Percentiles rank a stretch among this genome's conserved stretches.
These are phyloP conservation scores for Prinia subflava DNA, from an alignment of 2,113 vertebrate species.

Conservation along the genomic window DNA sequence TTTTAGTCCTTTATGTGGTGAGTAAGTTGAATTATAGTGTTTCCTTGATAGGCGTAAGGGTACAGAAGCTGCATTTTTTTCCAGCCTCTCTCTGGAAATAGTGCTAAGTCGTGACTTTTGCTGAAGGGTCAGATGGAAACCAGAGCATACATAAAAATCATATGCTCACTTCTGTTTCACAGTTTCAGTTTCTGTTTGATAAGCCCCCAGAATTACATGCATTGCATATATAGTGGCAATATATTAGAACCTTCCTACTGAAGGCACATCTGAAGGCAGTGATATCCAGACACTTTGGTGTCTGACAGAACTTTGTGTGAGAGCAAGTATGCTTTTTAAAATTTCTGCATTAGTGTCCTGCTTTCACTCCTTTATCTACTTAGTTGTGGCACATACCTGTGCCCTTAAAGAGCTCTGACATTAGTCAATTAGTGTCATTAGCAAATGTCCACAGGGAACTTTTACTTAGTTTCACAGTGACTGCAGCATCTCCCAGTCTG, in stretches of 20 bases:
- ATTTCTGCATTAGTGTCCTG: background rate
- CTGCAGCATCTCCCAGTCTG: background rate
- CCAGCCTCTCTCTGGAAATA: background rate
- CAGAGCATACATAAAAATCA: background rate
- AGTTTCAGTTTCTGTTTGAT: background rate
- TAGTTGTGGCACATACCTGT: background rate
- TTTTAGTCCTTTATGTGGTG: background rate
- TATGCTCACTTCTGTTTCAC: background rate
- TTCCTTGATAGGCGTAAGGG: background rate
- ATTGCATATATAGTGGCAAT: background rate
- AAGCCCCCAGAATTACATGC: background rate
- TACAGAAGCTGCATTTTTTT: background rate
- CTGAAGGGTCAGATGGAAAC: background rate
- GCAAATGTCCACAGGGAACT: background rate
- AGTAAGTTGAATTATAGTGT: background rate
- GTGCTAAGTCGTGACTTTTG: background rate
- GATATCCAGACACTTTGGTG: background rate
- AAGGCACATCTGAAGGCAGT: background rate
- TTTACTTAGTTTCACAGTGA: background rate
- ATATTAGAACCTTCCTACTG: background rate
- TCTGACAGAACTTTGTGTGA: background rate
- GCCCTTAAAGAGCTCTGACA: background rate
- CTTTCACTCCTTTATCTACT: background rate
- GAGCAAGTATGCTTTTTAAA: background rate
- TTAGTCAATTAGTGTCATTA: background rate